Conservation (phyloP, 2,888 invertebrate genomes). For the Plusia festucae region DNA sequence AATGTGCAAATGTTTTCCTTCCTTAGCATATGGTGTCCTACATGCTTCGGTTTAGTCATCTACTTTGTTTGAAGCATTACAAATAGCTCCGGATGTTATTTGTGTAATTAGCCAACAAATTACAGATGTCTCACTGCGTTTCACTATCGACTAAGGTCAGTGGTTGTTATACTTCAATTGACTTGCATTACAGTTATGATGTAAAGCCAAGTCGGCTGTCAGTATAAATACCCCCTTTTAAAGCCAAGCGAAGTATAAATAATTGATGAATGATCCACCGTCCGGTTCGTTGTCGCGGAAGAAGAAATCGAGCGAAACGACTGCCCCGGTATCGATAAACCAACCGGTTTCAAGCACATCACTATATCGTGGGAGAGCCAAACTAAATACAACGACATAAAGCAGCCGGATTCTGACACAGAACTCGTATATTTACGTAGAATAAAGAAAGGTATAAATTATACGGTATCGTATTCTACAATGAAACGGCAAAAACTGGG, state of each 20-base stretch:
- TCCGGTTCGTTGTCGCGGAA: conserved; percentile 73
- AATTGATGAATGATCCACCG: conserved; percentile 76
- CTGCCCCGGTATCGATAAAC: conserved; percentile 72
- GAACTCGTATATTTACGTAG: conserved; percentile 65
- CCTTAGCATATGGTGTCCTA: conserved; percentile 23
- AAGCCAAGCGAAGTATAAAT: conserved; percentile 76
- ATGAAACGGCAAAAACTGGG: conserved; percentile 71
- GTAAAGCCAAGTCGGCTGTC: conserved; percentile 56
- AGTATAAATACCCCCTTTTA: conserved; percentile 65
- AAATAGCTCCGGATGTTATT: conserved; percentile 7
- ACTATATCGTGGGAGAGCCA: conserved; percentile 74
- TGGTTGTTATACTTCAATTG: conserved; percentile 27
- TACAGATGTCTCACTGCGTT: conserved; percentile 28
- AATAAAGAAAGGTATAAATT: conserved; percentile 71
- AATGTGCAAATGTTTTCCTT: conserved; percentile 44
- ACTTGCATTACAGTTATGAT: conserved; percentile 70
- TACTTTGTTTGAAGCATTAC: conserved; percentile 14
- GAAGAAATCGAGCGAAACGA: conserved; percentile 78
- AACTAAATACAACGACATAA: conserved; percentile 64
- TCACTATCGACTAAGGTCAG: conserved; percentile 24
- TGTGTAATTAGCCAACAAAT: conserved; percentile 1
- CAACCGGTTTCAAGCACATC: conserved; percentile 69
- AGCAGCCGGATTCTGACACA: conserved; percentile 52
- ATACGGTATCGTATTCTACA: conserved; percentile 65
- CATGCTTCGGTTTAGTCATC: conserved; percentile 18